A percentile compares a stretch with the other conserved stretches of the same genome.
These are phyloP conservation scores for Nymphalis io DNA, from an alignment of 1,140 invertebrate genomes.

Conservation along the genomic window DNA sequence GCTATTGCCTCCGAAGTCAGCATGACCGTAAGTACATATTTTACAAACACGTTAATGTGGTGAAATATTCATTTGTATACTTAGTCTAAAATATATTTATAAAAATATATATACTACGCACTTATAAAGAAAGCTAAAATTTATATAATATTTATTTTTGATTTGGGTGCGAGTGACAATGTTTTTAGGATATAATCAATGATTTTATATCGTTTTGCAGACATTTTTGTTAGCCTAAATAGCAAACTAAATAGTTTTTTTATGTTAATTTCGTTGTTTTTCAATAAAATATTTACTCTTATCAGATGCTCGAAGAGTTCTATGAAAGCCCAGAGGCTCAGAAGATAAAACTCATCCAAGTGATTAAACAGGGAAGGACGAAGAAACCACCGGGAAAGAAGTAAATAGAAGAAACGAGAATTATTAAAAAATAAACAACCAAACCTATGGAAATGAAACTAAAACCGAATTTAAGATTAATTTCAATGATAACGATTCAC, in stretches of 20 bases:
- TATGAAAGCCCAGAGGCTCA: conserved; percentile 58
- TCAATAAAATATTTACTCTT: background rate
- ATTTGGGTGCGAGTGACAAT: no score
- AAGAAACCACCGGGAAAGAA: conserved; percentile 55
- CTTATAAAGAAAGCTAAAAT: no score
- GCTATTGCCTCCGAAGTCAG: conserved; percentile 89
- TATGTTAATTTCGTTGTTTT: background rate
- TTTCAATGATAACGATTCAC: background rate
- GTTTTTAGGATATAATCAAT: no score
- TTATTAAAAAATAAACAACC: background rate
- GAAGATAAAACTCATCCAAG: conserved; percentile 63
- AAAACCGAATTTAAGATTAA: conserved; percentile 26
- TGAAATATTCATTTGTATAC: no score
- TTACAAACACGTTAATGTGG: background rate
- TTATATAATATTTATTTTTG: no score
- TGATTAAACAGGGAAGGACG: conserved; percentile 60
- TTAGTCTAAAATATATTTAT: no score
- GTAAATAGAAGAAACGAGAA: conserved; percentile 25
- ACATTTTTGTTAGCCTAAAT: no score
- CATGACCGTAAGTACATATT: conserved; percentile 84
- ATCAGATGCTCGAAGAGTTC: conserved; percentile 65
- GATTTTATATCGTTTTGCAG: no score
- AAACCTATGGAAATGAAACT: conserved; percentile 4
- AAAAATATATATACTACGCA: no score
- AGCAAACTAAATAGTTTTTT: no score